These are phyloP conservation scores for Portevinia maculata DNA, from an alignment of 2,888 invertebrate species.

Conservation along the genomic window DNA sequence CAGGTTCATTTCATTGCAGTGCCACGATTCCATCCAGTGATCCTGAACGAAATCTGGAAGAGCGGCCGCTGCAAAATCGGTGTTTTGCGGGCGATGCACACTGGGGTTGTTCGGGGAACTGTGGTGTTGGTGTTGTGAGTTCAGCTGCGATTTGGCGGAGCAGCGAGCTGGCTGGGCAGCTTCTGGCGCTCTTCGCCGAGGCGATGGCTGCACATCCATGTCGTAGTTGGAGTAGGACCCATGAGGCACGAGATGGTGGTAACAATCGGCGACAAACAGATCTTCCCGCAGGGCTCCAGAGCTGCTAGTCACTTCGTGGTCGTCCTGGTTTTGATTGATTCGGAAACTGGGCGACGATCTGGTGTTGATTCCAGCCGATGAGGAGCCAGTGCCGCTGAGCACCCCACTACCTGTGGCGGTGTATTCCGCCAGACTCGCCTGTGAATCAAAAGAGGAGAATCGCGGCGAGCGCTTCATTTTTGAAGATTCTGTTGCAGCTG, in stretches of 20 bases:
- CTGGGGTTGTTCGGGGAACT: conserved; percentile 60
- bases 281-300: conserved; percentile 37
- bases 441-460: conserved; percentile 83
- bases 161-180: conserved; percentile 58
- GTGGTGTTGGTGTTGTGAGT: conserved; percentile 43
- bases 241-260: conserved; percentile 80
- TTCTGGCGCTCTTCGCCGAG: conserved; percentile 51
- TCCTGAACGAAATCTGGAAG: conserved; percentile 95
- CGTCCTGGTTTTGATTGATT: conserved; percentile 60
- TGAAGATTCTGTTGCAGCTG: conserved; percentile 76
- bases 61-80: conserved; percentile 80
- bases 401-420: conserved; percentile 72
- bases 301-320: conserved; percentile 44
- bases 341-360: conserved; percentile 69
- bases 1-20: conserved; percentile 80
- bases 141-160: conserved; percentile 44
- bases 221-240: conserved; percentile 82
- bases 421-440: conserved; percentile 82
- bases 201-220: conserved; percentile 78
- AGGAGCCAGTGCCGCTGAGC: conserved; percentile 52
- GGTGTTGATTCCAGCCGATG: conserved; percentile 74
- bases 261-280: conserved; percentile 43
- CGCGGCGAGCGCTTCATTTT: conserved; percentile 83
- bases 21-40: conserved; percentile 90
- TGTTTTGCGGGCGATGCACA: conserved; percentile 62